A percentile compares a stretch with the other conserved stretches of the same genome.
Conservation (phyloP, 2,797 vertebrate genomes). For the Balearica regulorum region DNA sequence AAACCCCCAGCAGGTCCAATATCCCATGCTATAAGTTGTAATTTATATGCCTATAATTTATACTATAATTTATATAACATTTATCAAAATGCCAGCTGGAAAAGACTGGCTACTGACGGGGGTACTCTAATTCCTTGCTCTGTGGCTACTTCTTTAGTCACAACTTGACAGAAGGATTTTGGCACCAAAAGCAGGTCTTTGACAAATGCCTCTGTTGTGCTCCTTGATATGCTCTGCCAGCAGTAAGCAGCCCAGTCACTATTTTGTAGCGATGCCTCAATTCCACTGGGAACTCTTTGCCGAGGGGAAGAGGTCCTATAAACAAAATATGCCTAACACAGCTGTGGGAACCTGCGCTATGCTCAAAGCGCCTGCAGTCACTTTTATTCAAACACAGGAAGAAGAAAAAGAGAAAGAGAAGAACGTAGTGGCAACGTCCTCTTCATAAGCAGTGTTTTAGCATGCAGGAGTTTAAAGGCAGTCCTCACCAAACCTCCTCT, state of each 20-base stretch:
- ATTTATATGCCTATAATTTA: slow-evolving; percentile 33
- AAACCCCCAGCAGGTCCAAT: not conserved
- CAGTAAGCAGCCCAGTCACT: not conserved
- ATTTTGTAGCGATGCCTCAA: not conserved
- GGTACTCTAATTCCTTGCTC: not conserved
- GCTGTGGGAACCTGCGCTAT: not conserved
- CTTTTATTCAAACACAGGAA: not conserved
- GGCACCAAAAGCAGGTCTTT: not conserved
- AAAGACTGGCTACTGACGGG: not conserved
- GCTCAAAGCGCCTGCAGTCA: not conserved
- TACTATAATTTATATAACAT: not conserved
- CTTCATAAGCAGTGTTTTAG: not conserved
- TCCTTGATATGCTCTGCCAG: not conserved
- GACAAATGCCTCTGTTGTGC: not conserved
- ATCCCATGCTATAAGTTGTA: not conserved
- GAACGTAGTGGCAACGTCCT: not conserved
- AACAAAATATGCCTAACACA: not conserved
- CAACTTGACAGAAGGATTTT: not conserved
- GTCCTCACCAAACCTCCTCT: not conserved
- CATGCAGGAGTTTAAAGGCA: not conserved
- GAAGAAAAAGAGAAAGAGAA: not conserved
- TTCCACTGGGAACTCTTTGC: not conserved
- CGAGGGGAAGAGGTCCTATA: not conserved
- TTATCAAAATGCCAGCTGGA: not conserved
- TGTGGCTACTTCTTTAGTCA: not conserved